Evolutionary conservation across 2,113 vertebrate species (phyloP), one percentile per base, ranked within the genome.

Genomic region (Dicaeum eximium): DNA sequence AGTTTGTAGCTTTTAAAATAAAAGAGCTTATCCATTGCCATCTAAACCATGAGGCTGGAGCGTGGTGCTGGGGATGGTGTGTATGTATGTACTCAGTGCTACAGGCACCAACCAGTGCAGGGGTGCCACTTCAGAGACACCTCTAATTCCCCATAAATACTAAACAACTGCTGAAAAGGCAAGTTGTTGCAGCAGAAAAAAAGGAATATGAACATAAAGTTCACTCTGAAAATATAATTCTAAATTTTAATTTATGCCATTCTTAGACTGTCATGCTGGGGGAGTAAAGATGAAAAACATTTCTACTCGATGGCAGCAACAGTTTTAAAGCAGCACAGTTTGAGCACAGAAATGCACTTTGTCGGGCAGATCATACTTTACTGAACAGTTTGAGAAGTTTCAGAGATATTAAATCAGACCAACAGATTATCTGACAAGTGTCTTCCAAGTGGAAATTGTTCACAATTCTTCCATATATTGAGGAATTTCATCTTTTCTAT

Each of bases 21-120:
- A 45, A 84, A 74, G 7, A 19, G 7, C 15, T 60, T n/a, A 4
- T 57, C 10, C 57, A 58, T 64, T 81, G 24, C 24, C 48, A 86
- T 31, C 13, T 20, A 48, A 87, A 27, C 58, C 11, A 50, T 12
- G 58, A 70, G 48, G 15, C n/a, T 74, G 18, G 13, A 25, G 3
- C 1, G 0, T 28, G 22, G 8, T 30, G n/a, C 42, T 35, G 14
- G 50, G 57, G 11, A 7, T 51, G 10, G 6, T 51, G 21, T 24
- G 8, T 16, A 20, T 7, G 3, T n/a, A 37, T 1, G 4, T 10
- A 19, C 18, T 24, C 40, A 45, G 8, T 62, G n/a, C 30, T 45
- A n/a, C 48, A 70, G 47, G 48, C 48, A 79, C 33, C 61, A 69
- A 48, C 40, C 50, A 51, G 15, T 6, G 9, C 25, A 65, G 8